phyloP scores from a whole-genome alignment of 2,113 vertebrate species.

The Otocyon megalotis region DNA sequence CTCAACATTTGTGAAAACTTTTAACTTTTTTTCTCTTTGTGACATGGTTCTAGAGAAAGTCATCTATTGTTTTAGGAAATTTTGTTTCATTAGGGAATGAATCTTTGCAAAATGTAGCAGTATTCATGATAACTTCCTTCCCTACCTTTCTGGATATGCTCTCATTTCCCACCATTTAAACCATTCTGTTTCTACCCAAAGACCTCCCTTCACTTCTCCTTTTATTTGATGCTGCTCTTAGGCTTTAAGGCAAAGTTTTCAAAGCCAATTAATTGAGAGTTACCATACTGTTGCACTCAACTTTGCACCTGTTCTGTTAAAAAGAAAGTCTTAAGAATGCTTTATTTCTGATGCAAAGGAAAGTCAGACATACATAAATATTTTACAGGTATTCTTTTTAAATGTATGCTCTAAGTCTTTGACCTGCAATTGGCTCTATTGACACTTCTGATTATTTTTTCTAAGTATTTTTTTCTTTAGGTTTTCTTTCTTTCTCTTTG shows the following conservation, averaged over 20 bases:
- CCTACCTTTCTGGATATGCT: not conserved
- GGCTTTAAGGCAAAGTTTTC: slow-evolving; percentile 29
- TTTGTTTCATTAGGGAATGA: slow-evolving; percentile 2
- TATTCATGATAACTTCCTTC: slow-evolving; percentile 15
- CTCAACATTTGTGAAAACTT: slow-evolving; percentile 45
- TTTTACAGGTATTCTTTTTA: slow-evolving; percentile 45
- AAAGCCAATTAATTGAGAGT: slow-evolving; percentile 16
- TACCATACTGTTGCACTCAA: not conserved
- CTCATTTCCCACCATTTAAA: slow-evolving; percentile 49
- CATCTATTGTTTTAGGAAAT: slow-evolving; percentile 35
- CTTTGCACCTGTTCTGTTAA: slow-evolving; percentile 28
- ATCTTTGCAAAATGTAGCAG: slow-evolving; percentile 43
- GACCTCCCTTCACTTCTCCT: not conserved
- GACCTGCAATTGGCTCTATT: not conserved
- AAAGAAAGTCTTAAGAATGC: slow-evolving; percentile 9
- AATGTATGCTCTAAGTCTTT: slow-evolving; percentile 11
- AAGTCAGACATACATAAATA: not conserved
- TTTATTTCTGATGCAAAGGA: slow-evolving; percentile 32
- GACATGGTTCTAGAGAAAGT: not conserved
- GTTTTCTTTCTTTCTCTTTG: slow-evolving; percentile 56
- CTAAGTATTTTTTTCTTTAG: not conserved
- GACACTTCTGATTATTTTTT: slow-evolving; percentile 38
- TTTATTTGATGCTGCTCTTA: not conserved
- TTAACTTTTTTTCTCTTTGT: not conserved
- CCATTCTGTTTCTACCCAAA: not conserved